Percentiles rank a stretch among this genome's conserved stretches.
phyloP scores from a whole-genome alignment of 2,797 vertebrate species.

The Adrianichthys oophorus region DNA sequence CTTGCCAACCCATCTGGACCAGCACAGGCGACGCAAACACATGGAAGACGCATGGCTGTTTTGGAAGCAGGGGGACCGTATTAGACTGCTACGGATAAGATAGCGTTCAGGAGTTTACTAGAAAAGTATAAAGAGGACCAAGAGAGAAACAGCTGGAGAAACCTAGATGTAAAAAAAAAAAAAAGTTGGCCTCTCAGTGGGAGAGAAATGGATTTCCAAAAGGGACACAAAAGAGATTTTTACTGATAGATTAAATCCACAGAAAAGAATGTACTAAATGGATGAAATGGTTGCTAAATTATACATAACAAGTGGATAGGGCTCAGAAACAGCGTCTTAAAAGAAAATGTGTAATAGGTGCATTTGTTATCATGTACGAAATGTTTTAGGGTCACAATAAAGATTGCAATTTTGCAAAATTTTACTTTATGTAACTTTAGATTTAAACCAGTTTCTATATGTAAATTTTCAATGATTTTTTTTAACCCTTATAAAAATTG shows the following conservation, averaged over 20 bases:
- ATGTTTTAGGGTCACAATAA: neutral
- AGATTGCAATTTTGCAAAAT: neutral
- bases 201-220: constrained; percentile 58
- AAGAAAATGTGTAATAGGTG: neutral
- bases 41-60: constrained; percentile 70
- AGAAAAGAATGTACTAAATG: constrained; percentile 27
- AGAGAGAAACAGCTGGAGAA: constrained; percentile 34
- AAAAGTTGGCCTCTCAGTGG: constrained; percentile 34
- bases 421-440: neutral
- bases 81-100: constrained; percentile 59
- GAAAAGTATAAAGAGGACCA: constrained; percentile 27
- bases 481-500: no score
- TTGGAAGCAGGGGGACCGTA: constrained; percentile 48
- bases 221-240: constrained; percentile 54
- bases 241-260: constrained; percentile 53
- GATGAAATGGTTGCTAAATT: constrained; percentile 41
- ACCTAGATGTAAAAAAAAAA: constrained; percentile 11
- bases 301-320: constrained; percentile 30
- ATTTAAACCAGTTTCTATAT: neutral
- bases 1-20: constrained; percentile 72
- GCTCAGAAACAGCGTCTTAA: neutral
- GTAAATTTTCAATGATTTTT: no score
- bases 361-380: neutral
- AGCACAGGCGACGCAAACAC: constrained; percentile 60
- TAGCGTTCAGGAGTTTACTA: constrained; percentile 41